These are phyloP conservation scores for Microplitis mediator DNA, from an alignment of 1,140 invertebrate species.

Conservation along the genomic window DNA sequence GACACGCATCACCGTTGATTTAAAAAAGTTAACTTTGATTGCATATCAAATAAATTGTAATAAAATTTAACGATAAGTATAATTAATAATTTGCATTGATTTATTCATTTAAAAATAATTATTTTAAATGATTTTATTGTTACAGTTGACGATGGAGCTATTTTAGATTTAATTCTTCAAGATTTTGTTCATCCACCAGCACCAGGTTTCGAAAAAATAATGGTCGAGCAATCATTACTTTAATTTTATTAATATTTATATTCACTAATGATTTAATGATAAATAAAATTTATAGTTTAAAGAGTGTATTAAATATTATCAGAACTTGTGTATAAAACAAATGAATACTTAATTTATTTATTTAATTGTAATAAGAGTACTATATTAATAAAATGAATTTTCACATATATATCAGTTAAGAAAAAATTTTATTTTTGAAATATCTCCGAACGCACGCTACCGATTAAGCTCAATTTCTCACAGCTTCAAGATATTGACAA, in stretches of 20 bases:
- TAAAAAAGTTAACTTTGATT: neutral
- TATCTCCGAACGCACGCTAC: too few species aligned
- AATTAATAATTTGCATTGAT: too few species aligned
- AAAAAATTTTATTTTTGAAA: too few species aligned
- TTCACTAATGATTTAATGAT: slow-evolving; percentile 31
- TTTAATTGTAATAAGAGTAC: too few species aligned
- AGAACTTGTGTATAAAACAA: slow-evolving; percentile 6
- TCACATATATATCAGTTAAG: too few species aligned
- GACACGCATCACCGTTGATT: neutral
- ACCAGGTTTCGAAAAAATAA: slow-evolving; percentile 91
- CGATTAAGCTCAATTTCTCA: too few species aligned
- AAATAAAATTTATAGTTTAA: slow-evolving; percentile 11
- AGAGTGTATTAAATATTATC: neutral
- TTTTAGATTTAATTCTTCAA: slow-evolving; percentile 91
- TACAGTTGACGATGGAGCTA: slow-evolving; percentile 96
- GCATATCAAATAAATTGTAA: neutral
- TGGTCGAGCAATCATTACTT: slow-evolving; percentile 95
- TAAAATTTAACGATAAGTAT: too few species aligned
- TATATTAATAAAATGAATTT: too few species aligned
- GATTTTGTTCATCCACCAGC: slow-evolving; percentile 87
- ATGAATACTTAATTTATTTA: neutral
- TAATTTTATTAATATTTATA: slow-evolving; percentile 64
- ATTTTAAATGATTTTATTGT: slow-evolving; percentile 46
- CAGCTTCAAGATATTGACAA: too few species aligned
- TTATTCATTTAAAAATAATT: slow-evolving; percentile 8